These are phyloP conservation scores for Botrylloides violaceus DNA, from an alignment of 23 tunicate species.

Conservation along the genomic window DNA sequence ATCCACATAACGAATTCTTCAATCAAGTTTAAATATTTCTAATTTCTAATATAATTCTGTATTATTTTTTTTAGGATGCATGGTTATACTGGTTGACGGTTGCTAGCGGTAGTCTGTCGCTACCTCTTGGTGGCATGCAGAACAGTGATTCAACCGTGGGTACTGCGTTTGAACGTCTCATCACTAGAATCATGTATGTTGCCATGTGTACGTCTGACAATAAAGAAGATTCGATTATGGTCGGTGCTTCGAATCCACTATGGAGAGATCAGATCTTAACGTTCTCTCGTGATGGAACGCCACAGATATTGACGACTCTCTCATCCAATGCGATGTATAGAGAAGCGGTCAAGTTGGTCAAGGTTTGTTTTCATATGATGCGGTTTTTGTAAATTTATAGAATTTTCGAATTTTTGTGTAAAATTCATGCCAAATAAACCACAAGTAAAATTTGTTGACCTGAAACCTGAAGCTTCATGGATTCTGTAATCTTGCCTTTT, in stretches of 20 bases:
- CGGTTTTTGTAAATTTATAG: too few species aligned
- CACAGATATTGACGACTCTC: conserved; percentile 53
- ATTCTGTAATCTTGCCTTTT: too few species aligned
- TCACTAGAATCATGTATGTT: conserved; percentile 28
- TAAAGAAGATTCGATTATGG: conserved; percentile 2
- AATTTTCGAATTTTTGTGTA: too few species aligned
- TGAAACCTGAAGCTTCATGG: too few species aligned
- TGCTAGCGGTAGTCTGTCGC: conserved; percentile 23
- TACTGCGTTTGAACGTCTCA: conserved; percentile 40
- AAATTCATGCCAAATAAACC: too few species aligned
- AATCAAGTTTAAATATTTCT: too few species aligned
- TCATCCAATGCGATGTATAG: conserved; percentile 53
- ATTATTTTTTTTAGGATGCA: conserved; percentile 11
- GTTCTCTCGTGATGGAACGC: conserved; percentile 33
- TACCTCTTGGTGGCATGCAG: not conserved
- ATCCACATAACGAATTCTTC: too few species aligned
- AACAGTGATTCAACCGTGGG: conserved; percentile 3
- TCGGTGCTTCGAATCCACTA: conserved; percentile 21
- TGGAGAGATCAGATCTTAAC: conserved; percentile 64
- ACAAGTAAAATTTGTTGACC: too few species aligned
- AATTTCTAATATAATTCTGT: not conserved
- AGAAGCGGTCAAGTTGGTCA: conserved; percentile 75
- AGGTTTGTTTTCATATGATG: conserved; percentile 51
- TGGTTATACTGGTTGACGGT: conserved; percentile 27
- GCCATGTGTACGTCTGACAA: conserved; percentile 17